Evolutionary conservation across 2,888 invertebrate species (phyloP).

Genomic region (Aphodius granarius): DNA sequence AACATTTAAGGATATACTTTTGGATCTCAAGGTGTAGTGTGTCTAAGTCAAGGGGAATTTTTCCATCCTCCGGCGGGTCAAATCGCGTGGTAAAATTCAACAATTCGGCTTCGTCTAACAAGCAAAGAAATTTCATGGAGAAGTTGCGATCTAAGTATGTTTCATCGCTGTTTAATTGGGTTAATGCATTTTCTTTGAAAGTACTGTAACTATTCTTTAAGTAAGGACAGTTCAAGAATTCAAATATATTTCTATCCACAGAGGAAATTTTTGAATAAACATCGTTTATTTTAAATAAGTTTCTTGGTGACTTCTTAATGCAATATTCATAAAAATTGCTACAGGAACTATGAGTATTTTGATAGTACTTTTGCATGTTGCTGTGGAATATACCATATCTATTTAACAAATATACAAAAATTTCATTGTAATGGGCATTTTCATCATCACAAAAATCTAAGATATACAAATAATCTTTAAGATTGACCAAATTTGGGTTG

Average conservation of each 20-base stretch:
- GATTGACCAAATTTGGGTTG: background rate
- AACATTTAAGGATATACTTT: background rate
- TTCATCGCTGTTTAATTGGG: background rate
- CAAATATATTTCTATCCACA: background rate
- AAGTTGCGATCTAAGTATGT: background rate
- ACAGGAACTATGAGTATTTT: background rate
- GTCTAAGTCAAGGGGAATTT: background rate
- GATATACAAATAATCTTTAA: background rate
- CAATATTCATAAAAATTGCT: background rate
- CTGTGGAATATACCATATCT: background rate
- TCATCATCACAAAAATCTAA: background rate
- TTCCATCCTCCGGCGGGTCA: constrained; percentile 13
- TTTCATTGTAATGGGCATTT: background rate
- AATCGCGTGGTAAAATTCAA: background rate
- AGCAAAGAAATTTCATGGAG: background rate
- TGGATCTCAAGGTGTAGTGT: background rate
- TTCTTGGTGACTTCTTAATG: background rate
- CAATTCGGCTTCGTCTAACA: constrained; percentile 11
- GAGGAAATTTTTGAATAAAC: background rate
- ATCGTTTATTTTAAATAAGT: background rate
- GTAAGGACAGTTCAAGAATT: background rate
- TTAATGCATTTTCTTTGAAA: background rate
- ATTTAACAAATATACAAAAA: background rate
- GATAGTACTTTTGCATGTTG: background rate
- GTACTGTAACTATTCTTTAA: background rate